phyloP scores from a whole-genome alignment of 2,113 vertebrate genomes.

The Phylloscopus trochiloides region DNA sequence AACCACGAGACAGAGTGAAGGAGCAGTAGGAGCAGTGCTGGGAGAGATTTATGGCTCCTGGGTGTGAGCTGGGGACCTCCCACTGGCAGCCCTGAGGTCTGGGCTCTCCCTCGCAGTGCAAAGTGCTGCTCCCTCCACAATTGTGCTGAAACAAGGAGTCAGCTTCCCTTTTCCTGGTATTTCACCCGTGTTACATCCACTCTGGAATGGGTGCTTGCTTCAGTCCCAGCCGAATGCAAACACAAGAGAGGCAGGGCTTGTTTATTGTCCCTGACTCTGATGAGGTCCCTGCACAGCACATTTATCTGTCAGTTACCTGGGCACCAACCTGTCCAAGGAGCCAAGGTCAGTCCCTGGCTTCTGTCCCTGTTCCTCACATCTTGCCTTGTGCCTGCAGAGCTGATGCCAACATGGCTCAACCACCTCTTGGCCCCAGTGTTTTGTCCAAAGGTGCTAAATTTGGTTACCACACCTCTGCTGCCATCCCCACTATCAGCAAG shows the following conservation, averaged over 20 bases:
- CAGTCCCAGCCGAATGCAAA: not conserved
- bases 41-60: not conserved
- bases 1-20: not conserved
- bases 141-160: not conserved
- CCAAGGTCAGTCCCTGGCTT: not conserved
- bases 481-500: not conserved
- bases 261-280: not conserved
- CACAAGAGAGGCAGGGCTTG: not conserved
- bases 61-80: conserved; percentile 5
- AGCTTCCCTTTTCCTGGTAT: not conserved
- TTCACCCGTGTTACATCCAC: not conserved
- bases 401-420: not conserved
- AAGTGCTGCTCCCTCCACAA: not conserved
- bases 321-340: accelerated
- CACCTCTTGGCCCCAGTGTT: not conserved
- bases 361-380: not conserved
- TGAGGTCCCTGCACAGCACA: not conserved
- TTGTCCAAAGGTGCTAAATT: not conserved
- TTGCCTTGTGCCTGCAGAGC: not conserved
- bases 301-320: not conserved
- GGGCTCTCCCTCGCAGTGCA: not conserved
- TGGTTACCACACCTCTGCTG: not conserved
- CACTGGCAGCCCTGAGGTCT: not conserved
- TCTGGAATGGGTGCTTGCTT: accelerated
- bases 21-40: not conserved